A percentile compares a stretch with the other conserved stretches of the same genome.
These are phyloP conservation scores for Aegithalos caudatus DNA, from an alignment of 2,113 vertebrate genomes.

Conservation along the genomic window DNA sequence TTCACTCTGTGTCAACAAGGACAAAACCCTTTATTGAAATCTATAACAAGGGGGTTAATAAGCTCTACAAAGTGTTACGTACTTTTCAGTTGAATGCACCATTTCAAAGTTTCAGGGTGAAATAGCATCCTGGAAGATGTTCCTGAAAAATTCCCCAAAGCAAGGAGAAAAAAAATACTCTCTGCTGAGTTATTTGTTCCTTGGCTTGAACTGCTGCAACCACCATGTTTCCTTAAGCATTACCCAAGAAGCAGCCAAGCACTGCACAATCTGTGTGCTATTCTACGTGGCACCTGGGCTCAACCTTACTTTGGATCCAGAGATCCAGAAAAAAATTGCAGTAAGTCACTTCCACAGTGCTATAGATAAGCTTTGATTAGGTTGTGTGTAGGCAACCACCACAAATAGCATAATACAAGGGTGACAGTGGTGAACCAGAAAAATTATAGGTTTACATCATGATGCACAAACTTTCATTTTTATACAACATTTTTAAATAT, in stretches of 20 bases:
- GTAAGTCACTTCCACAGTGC: neutral
- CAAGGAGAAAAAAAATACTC: neutral
- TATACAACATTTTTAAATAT: neutral
- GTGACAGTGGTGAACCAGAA: neutral
- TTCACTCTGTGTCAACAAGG: neutral
- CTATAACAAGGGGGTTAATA: neutral
- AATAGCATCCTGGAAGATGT: neutral
- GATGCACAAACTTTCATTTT: neutral
- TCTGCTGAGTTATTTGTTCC: neutral
- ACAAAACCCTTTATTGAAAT: neutral
- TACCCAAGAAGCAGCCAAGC: neutral
- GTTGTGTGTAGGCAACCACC: neutral
- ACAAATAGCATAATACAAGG: neutral
- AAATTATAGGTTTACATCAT: neutral
- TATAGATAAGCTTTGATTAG: neutral
- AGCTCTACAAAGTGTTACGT: neutral
- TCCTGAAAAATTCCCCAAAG: neutral
- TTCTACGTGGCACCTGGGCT: rapidly evolving
- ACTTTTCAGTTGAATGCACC: neutral
- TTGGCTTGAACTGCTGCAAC: neutral
- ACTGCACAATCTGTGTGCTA: neutral
- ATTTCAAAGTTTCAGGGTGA: neutral
- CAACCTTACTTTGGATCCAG: neutral
- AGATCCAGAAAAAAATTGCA: neutral
- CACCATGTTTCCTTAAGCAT: neutral